Percentiles rank a stretch among this genome's conserved stretches.
phyloP scores from a whole-genome alignment of 64 coral and sea anemone genomes.

The Platygyra sinensis region DNA sequence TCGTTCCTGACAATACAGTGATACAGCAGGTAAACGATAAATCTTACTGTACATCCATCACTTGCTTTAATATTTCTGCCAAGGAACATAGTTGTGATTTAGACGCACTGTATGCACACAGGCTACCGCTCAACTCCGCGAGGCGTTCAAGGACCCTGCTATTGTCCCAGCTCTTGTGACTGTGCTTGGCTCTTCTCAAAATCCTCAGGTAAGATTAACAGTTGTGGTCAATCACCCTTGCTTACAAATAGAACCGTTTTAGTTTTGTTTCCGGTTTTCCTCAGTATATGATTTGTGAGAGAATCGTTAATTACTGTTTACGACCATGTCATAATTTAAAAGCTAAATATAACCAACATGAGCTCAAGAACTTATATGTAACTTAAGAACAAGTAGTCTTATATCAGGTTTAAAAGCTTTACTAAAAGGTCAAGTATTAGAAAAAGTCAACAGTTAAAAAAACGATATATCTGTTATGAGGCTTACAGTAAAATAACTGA shows the following conservation, averaged over 20 bases:
- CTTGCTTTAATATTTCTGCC: not conserved
- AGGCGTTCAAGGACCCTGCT: constrained; percentile 79
- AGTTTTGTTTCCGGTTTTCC: not conserved
- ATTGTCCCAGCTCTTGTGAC: constrained; percentile 72
- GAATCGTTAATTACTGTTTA: not conserved
- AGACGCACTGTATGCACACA: constrained; percentile 15
- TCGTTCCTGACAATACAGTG: constrained; percentile 93
- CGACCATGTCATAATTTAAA: not conserved
- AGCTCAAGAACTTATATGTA: too few species aligned
- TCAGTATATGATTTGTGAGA: not conserved
- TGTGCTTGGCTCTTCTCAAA: constrained; percentile 81
- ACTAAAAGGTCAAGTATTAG: not conserved
- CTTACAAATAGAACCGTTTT: too few species aligned
- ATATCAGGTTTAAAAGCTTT: too few species aligned
- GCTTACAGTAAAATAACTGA: too few species aligned
- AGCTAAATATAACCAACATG: not conserved
- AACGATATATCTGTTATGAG: too few species aligned
- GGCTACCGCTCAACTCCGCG: constrained; percentile 89
- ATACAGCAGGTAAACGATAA: constrained; percentile 79
- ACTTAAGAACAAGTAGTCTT: too few species aligned
- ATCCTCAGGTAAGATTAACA: constrained; percentile 75
- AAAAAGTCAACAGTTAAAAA: not conserved
- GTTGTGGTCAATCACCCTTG: not conserved
- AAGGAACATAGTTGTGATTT: not conserved
- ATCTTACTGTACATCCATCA: not conserved